Conservation (phyloP, 2,888 invertebrate genomes). For the Lottia scabra region DNA sequence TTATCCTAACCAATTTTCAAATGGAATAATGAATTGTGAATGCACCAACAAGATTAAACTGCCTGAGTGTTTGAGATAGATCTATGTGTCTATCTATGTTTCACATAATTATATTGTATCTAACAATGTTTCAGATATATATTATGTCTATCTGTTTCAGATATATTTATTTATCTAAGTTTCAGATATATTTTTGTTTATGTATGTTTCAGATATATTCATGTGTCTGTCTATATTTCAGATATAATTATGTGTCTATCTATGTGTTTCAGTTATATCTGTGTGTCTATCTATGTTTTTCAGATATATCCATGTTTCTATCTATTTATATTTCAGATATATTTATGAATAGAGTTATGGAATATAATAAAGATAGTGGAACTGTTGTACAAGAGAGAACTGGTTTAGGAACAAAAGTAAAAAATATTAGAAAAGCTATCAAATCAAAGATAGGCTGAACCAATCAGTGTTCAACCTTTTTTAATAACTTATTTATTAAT, state of each 20-base stretch:
- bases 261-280: constrained; percentile 37
- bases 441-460: constrained; percentile 32
- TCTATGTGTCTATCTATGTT: background rate
- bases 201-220: constrained; percentile 9
- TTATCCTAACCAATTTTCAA: no score
- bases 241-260: constrained; percentile 42
- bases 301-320: constrained; percentile 39
- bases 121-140: no score
- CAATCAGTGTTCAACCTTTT: background rate
- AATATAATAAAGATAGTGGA: constrained; percentile 14
- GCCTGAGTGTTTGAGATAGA: no score
- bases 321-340: constrained; percentile 32
- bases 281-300: constrained; percentile 8
- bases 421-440: constrained; percentile 36
- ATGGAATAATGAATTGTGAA: background rate
- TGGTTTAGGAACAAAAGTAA: constrained; percentile 34
- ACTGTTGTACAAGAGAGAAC: background rate
- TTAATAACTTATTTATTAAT: no score
- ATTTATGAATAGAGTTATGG: constrained; percentile 38
- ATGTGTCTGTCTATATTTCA: constrained; percentile 19
- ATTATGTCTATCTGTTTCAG: background rate
- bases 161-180: background rate
- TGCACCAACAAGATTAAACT: no score
- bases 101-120: background rate
- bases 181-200: constrained; percentile 36